Evolutionary conservation across 2,113 vertebrate genomes (phyloP).

Genomic region (Festucalex cinctus): DNA sequence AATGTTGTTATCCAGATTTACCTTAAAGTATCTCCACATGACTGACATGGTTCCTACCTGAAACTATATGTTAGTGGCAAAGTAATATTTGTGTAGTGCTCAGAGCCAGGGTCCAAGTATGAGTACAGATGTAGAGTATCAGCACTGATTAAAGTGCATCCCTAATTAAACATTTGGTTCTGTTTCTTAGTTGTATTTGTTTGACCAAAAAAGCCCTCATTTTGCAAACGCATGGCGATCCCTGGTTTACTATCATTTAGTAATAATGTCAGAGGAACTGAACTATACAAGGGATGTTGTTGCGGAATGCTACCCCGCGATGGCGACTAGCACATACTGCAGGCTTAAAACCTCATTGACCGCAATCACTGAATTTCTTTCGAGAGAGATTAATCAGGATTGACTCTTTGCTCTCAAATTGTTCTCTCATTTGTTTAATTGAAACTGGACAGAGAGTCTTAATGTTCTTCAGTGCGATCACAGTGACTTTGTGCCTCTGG

Average conservation of each 20-base stretch:
- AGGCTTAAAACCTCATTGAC: conserved; percentile 1
- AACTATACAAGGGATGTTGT: neutral
- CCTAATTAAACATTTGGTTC: neutral
- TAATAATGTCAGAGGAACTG: neutral
- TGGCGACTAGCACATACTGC: neutral
- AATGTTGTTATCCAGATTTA: too few relatives aligned
- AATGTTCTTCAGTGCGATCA: conserved; percentile 36
- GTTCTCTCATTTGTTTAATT: conserved; percentile 5
- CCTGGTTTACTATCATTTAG: neutral
- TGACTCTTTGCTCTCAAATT: conserved; percentile 8
- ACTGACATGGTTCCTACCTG: too few relatives aligned
- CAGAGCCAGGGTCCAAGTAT: too few relatives aligned
- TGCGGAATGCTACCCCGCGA: neutral
- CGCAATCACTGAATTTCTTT: neutral
- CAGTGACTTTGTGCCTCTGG: conserved; percentile 30
- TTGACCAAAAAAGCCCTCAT: neutral
- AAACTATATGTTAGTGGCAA: too few relatives aligned
- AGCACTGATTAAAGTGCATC: neutral
- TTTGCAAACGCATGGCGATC: neutral
- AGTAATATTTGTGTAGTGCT: too few relatives aligned
- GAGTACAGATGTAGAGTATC: neutral
- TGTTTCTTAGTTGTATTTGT: neutral
- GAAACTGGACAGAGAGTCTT: conserved; percentile 19
- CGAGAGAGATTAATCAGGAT: neutral
- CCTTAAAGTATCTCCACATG: too few relatives aligned